Evolutionary conservation across 2,113 vertebrate genomes (phyloP).

Genomic region (Scophthalmus maximus): DNA sequence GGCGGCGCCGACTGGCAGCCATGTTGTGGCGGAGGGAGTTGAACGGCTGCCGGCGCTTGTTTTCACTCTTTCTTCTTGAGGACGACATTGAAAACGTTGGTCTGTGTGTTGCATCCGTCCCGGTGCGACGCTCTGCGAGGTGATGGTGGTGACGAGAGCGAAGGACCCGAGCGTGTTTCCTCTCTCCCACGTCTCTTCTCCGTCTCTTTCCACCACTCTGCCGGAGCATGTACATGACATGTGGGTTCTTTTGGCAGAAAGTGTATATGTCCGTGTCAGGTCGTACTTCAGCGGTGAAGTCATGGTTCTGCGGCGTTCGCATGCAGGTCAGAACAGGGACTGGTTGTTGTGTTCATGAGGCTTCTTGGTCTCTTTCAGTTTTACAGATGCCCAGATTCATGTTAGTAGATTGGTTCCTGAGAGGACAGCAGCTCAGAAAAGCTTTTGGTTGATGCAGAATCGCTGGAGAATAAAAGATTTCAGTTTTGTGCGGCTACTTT

Average conservation of each 20-base stretch:
- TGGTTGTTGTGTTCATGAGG: neutral
- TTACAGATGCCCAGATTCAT: too few relatives aligned
- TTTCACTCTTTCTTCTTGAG: too few relatives aligned
- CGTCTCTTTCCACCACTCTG: neutral
- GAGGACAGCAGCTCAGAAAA: too few relatives aligned
- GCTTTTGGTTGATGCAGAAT: too few relatives aligned
- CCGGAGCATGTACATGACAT: conserved; percentile 13
- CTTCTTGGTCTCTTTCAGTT: too few relatives aligned
- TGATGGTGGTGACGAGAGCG: neutral
- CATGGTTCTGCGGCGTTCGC: neutral
- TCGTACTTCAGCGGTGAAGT: conserved; percentile 3
- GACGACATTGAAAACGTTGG: too few relatives aligned
- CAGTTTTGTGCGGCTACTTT: too few relatives aligned
- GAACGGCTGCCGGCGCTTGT: conserved; percentile 51
- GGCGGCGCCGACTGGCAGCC: conserved; percentile 50
- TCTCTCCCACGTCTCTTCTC: conserved; percentile 3
- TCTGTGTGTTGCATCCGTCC: conserved; percentile 8
- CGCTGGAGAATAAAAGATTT: too few relatives aligned
- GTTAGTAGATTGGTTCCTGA: too few relatives aligned
- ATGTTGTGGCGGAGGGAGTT: conserved; percentile 52
- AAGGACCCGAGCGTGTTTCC: too few relatives aligned
- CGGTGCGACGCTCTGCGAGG: conserved; percentile 8
- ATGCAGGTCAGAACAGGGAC: conserved; percentile 1
- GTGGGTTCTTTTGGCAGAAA: neutral
- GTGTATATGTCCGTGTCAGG: conserved; percentile 3